These are phyloP conservation scores for Ephialtes manifestator DNA, from an alignment of 2,888 invertebrate species.

Conservation along the genomic window DNA sequence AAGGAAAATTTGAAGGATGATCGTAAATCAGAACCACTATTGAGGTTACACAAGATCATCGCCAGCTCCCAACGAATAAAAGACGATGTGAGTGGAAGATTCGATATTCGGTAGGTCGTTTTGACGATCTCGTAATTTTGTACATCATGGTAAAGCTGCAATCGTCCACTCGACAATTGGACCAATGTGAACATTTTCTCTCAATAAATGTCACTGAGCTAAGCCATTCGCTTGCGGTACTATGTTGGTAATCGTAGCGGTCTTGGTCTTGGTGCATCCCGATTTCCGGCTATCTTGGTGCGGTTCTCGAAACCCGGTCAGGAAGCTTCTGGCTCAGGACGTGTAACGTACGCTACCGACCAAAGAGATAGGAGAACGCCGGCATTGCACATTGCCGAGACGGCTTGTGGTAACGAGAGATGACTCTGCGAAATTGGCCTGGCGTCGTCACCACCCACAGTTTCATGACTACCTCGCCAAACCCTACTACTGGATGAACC, in stretches of 20 bases:
- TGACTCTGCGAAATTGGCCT: slow-evolving; percentile 70
- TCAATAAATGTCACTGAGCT: slow-evolving; percentile 42
- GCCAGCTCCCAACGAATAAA: too few species aligned
- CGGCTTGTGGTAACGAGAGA: slow-evolving; percentile 61
- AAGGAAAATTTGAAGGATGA: too few species aligned
- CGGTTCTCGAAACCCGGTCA: slow-evolving; percentile 49
- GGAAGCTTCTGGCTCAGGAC: slow-evolving; percentile 40
- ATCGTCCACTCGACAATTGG: slow-evolving; percentile 52
- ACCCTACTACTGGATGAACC: slow-evolving; percentile 13
- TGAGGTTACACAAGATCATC: too few species aligned
- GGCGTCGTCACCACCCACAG: slow-evolving; percentile 51
- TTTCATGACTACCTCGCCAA: slow-evolving; percentile 63
- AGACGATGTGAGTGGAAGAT: too few species aligned
- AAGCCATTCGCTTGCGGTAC: slow-evolving; percentile 35
- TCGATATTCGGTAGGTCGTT: too few species aligned
- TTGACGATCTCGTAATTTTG: too few species aligned
- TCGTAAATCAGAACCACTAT: too few species aligned
- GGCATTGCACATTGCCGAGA: slow-evolving; percentile 55
- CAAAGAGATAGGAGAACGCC: slow-evolving; percentile 32
- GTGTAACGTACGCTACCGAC: slow-evolving; percentile 39
- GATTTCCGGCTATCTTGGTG: slow-evolving; percentile 51
- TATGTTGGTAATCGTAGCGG: slow-evolving; percentile 10
- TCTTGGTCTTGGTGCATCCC: slow-evolving; percentile 38
- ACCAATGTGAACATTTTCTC: slow-evolving; percentile 47
- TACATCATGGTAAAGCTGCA: slow-evolving; percentile 19